Conservation (phyloP, 2,113 vertebrate species). For the Crocuta crocuta region DNA sequence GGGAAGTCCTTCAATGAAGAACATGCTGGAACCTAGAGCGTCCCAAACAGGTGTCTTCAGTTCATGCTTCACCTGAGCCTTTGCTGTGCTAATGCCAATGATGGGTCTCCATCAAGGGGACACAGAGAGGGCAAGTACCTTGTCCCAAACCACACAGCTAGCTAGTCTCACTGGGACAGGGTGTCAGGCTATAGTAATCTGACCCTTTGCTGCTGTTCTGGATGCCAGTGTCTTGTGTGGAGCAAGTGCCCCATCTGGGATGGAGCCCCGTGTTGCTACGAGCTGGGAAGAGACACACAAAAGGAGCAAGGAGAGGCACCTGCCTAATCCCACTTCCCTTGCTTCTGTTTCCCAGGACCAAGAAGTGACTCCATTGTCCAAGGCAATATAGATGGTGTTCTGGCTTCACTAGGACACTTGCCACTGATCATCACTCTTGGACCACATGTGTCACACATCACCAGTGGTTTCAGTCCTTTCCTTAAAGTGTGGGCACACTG, state of each 20-base stretch:
- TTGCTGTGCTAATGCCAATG: neutral
- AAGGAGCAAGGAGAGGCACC: accelerated
- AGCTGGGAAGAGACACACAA: neutral
- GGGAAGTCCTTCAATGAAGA: neutral
- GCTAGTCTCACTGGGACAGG: neutral
- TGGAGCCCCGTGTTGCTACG: accelerated
- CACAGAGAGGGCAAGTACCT: neutral
- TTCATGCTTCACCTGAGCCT: neutral
- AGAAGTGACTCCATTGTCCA: neutral
- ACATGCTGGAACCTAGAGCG: neutral
- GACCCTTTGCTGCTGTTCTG: accelerated
- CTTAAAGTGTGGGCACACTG: neutral
- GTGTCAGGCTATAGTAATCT: no score
- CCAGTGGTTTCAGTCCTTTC: neutral
- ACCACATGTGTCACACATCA: neutral
- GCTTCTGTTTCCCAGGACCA: neutral
- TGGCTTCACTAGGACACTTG: neutral
- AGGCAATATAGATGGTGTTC: neutral
- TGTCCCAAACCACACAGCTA: neutral
- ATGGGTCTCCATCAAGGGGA: neutral
- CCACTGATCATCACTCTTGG: neutral
- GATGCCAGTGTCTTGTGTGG: neutral
- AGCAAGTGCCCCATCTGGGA: accelerated
- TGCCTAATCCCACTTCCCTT: no score
- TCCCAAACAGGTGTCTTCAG: neutral